Evolutionary conservation across 2,113 vertebrate genomes (phyloP).

Genomic region (Grus americana): DNA sequence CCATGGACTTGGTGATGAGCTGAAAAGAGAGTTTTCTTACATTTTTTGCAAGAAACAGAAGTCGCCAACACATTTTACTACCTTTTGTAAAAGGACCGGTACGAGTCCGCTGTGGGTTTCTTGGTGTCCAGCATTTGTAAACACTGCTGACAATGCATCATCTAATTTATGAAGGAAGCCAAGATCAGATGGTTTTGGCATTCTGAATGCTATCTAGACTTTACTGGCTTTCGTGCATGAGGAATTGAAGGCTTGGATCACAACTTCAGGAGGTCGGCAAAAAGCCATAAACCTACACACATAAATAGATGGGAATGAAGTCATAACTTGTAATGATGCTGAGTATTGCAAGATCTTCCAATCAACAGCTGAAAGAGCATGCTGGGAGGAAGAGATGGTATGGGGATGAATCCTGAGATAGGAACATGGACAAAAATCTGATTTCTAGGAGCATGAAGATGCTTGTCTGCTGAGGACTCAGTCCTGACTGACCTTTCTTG

Average conservation of each 20-base stretch:
- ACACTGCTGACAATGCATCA: not conserved
- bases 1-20: not conserved
- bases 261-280: not conserved
- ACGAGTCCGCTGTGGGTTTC: not conserved
- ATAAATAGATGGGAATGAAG: slow-evolving; percentile 18
- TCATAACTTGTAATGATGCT: slow-evolving; percentile 9
- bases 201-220: slow-evolving; percentile 1
- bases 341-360: not conserved
- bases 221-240: not conserved
- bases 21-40: not conserved
- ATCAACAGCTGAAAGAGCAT: not conserved
- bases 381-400: not conserved
- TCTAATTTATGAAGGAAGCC: not conserved
- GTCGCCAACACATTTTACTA: not conserved
- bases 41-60: not conserved
- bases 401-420: not conserved
- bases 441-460: not conserved
- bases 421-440: not conserved
- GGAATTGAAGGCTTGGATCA: not conserved
- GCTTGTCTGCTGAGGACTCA: not conserved
- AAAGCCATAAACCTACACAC: slow-evolving; percentile 10
- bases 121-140: not conserved
- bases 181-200: not conserved
- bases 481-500: not conserved
- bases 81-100: rapidly evolving